Percentiles rank a stretch among this genome's conserved stretches.
phyloP scores from a whole-genome alignment of 30 jellyfish, hydroid and myxozoan genomes.

The Hydractinia echinata region DNA sequence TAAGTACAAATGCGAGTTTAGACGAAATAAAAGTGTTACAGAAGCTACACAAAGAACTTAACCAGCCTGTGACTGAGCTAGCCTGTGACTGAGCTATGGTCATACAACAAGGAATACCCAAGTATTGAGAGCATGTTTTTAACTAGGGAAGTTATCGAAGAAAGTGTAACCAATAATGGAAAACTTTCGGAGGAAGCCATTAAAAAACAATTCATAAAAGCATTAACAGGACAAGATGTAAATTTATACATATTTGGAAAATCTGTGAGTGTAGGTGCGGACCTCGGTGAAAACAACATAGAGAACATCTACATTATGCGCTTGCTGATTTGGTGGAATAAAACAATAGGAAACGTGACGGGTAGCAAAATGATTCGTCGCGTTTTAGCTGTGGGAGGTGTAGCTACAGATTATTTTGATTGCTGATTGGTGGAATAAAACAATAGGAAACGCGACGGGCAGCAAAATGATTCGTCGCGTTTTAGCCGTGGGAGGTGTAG shows the following conservation, averaged over 20 bases:
- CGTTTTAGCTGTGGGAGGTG: slow-evolving; percentile 93
- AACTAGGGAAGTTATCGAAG: slow-evolving; percentile 32
- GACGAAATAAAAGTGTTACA: too few species aligned
- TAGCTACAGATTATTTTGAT: slow-evolving; percentile 65
- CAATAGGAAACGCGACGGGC: slow-evolving; percentile 60
- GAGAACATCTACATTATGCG: slow-evolving; percentile 63
- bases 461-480: slow-evolving; percentile 61
- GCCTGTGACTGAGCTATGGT: slow-evolving; percentile 39
- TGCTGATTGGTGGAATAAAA: slow-evolving; percentile 80
- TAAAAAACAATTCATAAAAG: slow-evolving; percentile 45
- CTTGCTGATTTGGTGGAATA: slow-evolving; percentile 86
- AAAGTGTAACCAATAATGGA: slow-evolving; percentile 64
- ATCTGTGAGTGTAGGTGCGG: slow-evolving; percentile 88
- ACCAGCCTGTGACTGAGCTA: neutral
- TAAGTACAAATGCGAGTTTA: too few species aligned
- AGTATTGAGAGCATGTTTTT: slow-evolving; percentile 43
- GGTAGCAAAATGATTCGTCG: slow-evolving; percentile 62
- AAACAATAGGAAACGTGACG: slow-evolving; percentile 59
- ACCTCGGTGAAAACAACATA: slow-evolving; percentile 76
- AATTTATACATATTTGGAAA: slow-evolving; percentile 64
- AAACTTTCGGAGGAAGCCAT: slow-evolving; percentile 62
- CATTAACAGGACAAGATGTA: slow-evolving; percentile 42
- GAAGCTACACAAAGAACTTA: too few species aligned
- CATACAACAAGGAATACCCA: slow-evolving; percentile 45
- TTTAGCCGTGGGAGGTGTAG: slow-evolving; percentile 94